Conservation (phyloP, 1,140 invertebrate genomes). For the Scaptomyza graminum region DNA sequence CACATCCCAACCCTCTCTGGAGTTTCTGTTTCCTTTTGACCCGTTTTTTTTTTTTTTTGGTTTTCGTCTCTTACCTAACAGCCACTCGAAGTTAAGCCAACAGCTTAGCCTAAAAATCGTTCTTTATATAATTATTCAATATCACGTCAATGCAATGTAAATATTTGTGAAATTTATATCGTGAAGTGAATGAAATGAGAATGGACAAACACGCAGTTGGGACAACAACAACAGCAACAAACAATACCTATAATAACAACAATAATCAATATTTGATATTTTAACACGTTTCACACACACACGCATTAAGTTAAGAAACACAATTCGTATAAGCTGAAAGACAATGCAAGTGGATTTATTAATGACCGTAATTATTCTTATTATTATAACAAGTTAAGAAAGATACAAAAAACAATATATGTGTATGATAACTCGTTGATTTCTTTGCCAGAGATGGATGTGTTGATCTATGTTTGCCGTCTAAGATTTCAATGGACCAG, state of each 20-base stretch:
- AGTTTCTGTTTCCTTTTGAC: neutral
- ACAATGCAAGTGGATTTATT: conserved; percentile 81
- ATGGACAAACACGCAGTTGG: conserved; percentile 42
- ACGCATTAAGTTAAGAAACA: conserved; percentile 7
- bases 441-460: conserved; percentile 44
- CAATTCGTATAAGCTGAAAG: conserved; percentile 44
- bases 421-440: conserved; percentile 65
- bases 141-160: conserved; percentile 76
- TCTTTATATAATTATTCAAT: conserved; percentile 79
- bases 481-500: conserved; percentile 63
- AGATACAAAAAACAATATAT: conserved; percentile 40
- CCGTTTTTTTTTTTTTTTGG: neutral
- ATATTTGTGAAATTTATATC: conserved; percentile 74
- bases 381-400: conserved; percentile 75
- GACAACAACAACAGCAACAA: conserved; percentile 40
- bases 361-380: conserved; percentile 82
- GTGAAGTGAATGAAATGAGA: conserved; percentile 30
- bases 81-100: neutral
- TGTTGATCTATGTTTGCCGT: conserved; percentile 47
- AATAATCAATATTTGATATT: conserved; percentile 81
- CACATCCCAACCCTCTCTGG: neutral
- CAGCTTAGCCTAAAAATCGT: conserved; percentile 46
- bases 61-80: conserved; percentile 3
- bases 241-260: conserved; percentile 72
- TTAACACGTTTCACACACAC: conserved; percentile 75